These are phyloP conservation scores for Drosophila nebulosa DNA, from an alignment of 1,140 invertebrate genomes.

Conservation along the genomic window DNA sequence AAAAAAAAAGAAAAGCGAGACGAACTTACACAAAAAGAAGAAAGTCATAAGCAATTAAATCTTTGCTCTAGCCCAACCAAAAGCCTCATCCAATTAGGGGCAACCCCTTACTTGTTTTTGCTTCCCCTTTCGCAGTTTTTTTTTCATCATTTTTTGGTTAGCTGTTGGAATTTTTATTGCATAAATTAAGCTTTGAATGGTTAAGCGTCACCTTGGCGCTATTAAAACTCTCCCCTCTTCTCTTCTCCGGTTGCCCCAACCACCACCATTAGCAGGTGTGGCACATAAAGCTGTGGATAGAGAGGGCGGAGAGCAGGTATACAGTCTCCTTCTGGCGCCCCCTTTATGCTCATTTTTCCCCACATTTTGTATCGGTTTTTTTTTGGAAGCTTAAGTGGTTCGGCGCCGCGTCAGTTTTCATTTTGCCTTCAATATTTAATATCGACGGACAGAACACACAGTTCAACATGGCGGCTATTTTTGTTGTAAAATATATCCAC, in stretches of 20 bases:
- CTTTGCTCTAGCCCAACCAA: slow-evolving; percentile 31
- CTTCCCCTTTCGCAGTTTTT: not conserved
- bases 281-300: slow-evolving; percentile 15
- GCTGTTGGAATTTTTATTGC: slow-evolving; percentile 70
- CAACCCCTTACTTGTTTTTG: slow-evolving; percentile 1
- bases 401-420: slow-evolving; percentile 63
- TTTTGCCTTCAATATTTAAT: slow-evolving; percentile 61
- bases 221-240: slow-evolving; percentile 56
- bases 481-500: not conserved
- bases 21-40: slow-evolving; percentile 26
- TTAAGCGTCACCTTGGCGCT: slow-evolving; percentile 76
- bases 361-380: slow-evolving; percentile 67
- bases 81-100: slow-evolving; percentile 59
- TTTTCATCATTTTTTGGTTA: slow-evolving; percentile 7
- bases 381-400: slow-evolving; percentile 65
- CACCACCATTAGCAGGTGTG: slow-evolving; percentile 49
- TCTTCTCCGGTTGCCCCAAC: not conserved
- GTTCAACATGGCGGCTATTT: slow-evolving; percentile 33
- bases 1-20: slow-evolving; percentile 20
- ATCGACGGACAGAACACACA: slow-evolving; percentile 34
- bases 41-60: slow-evolving; percentile 75
- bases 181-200: slow-evolving; percentile 78
- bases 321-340: not conserved
- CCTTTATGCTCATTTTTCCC: too few relatives aligned
- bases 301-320: slow-evolving; percentile 45